A percentile compares a stretch with the other conserved stretches of the same genome.
phyloP scores from a whole-genome alignment of 2,888 invertebrate genomes.

The Palloptera scutellata region DNA sequence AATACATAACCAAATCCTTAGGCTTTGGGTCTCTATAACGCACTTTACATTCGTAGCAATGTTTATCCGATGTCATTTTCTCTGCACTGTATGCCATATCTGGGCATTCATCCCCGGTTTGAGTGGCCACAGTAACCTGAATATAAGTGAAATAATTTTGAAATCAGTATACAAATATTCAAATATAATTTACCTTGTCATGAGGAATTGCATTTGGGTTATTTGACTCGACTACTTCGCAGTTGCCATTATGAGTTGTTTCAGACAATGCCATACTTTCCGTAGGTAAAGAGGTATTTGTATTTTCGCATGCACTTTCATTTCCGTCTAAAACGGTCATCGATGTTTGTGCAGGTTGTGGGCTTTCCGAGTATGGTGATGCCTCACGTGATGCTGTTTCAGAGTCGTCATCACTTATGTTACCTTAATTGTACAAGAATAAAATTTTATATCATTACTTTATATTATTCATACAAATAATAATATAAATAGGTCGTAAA shows the following conservation, averaged over 20 bases:
- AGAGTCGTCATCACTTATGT: conserved; percentile 70
- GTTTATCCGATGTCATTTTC: conserved; percentile 81
- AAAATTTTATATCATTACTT: not conserved
- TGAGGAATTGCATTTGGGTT: conserved; percentile 20
- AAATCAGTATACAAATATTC: conserved; percentile 1
- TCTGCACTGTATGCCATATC: conserved; percentile 72
- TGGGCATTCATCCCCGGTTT: conserved; percentile 82
- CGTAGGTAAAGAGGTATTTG: not conserved
- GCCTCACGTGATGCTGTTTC: conserved; percentile 76
- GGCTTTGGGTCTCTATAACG: conserved; percentile 91
- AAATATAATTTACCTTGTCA: conserved; percentile 39
- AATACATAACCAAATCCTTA: conserved; percentile 92
- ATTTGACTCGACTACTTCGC: not conserved
- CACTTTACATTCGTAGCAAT: conserved; percentile 93
- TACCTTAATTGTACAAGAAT: not conserved
- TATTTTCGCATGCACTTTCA: conserved; percentile 60
- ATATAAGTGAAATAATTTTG: not conserved
- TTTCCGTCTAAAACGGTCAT: conserved; percentile 31
- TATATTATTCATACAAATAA: conserved; percentile 11
- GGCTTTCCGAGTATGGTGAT: conserved; percentile 75
- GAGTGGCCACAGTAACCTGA: conserved; percentile 83
- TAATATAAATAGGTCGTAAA: too few species aligned
- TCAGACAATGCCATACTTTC: conserved; percentile 2
- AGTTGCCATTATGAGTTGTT: not conserved
- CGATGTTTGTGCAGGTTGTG: conserved; percentile 48